These are phyloP conservation scores for Vultur gryphus DNA, from an alignment of 2,797 vertebrate genomes.

Conservation along the genomic window DNA sequence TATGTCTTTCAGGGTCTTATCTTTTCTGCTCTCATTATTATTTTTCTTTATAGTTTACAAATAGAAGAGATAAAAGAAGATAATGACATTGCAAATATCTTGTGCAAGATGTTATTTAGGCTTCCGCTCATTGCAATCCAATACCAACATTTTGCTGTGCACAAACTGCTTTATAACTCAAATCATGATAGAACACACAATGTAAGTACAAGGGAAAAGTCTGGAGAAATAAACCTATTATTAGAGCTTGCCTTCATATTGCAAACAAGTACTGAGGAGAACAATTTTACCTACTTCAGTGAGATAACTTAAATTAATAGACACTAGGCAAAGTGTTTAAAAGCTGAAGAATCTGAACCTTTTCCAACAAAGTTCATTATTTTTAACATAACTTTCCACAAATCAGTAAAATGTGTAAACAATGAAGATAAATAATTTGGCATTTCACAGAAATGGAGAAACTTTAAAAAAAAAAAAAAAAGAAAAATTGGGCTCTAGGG, in stretches of 20 bases:
- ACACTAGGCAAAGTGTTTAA: neutral
- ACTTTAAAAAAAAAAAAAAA: neutral
- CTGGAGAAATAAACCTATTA: neutral
- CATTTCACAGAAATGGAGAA: neutral
- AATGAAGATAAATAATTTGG: neutral
- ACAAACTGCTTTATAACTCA: neutral
- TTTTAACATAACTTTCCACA: neutral
- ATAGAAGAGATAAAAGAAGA: neutral
- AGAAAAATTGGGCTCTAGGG: neutral
- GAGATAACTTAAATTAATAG: neutral
- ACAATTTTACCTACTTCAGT: neutral
- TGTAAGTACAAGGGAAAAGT: neutral
- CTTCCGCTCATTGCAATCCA: neutral
- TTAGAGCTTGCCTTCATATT: neutral
- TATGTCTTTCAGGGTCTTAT: neutral
- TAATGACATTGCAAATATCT: neutral
- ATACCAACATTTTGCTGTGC: neutral
- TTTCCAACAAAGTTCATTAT: neutral
- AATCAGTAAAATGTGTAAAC: neutral
- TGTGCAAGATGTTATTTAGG: neutral
- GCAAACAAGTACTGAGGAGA: neutral
- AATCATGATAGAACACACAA: accelerated
- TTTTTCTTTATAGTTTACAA: neutral
- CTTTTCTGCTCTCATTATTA: neutral
- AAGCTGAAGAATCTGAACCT: neutral